A percentile compares a stretch with the other conserved stretches of the same genome.
phyloP scores from a whole-genome alignment of 2,888 invertebrate species.

The Eurytoma californica region DNA sequence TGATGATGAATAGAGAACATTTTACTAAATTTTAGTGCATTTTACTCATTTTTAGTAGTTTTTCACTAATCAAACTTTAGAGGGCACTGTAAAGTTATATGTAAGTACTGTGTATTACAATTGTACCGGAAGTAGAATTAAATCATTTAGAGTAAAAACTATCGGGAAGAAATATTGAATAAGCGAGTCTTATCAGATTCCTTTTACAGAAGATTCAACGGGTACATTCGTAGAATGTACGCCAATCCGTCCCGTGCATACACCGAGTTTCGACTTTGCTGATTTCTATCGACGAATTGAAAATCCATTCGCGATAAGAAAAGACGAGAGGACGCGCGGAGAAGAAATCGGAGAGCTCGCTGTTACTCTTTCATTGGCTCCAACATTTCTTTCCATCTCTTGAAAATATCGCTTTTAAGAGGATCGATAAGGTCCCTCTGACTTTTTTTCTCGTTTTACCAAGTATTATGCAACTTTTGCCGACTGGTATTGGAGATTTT shows the following conservation, averaged over 20 bases:
- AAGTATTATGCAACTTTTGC: neutral
- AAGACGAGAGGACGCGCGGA: neutral
- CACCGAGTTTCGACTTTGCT: constrained; percentile 2
- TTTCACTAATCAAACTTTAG: too few species aligned
- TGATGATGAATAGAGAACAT: too few species aligned
- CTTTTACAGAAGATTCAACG: too few species aligned
- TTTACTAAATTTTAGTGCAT: too few species aligned
- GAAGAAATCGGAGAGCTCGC: neutral
- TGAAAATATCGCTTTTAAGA: constrained; percentile 32
- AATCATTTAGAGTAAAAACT: too few species aligned
- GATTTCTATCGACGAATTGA: constrained; percentile 49
- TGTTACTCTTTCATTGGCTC: neutral
- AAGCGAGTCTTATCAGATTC: too few species aligned
- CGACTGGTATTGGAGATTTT: constrained; percentile 16
- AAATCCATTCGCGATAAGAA: constrained; percentile 47
- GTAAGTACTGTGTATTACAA: too few species aligned
- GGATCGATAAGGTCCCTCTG: neutral
- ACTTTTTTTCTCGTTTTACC: neutral
- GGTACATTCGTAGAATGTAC: neutral
- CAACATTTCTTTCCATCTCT: neutral
- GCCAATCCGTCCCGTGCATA: constrained; percentile 26
- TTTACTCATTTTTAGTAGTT: too few species aligned
- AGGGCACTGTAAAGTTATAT: too few species aligned
- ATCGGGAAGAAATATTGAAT: too few species aligned
- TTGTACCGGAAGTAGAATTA: too few species aligned